Conservation (phyloP, 2,888 invertebrate genomes). For the Oscheius sp. region DNA sequence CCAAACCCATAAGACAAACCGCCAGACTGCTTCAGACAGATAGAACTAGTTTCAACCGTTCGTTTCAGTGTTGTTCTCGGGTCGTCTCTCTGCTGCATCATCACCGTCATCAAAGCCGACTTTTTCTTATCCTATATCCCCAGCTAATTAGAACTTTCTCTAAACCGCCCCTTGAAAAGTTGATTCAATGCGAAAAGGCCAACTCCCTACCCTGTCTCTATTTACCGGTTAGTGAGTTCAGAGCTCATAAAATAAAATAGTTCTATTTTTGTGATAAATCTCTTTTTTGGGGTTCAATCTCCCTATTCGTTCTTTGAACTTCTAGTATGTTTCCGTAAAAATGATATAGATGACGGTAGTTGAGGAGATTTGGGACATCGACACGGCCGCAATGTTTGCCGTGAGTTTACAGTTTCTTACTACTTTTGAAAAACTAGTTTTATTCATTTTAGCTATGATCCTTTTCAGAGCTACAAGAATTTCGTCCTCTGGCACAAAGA, state of each 20-base stretch:
- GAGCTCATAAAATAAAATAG: not conserved
- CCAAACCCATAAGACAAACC: too few relatives aligned
- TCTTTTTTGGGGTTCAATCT: not conserved
- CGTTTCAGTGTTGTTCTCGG: not conserved
- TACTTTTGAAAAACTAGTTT: not conserved
- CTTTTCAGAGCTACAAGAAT: constrained; percentile 44
- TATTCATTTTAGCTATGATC: not conserved
- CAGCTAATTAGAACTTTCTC: not conserved
- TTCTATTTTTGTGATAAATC: constrained; percentile 1
- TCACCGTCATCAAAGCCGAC: not conserved
- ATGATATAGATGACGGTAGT: constrained; percentile 18
- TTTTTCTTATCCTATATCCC: not conserved
- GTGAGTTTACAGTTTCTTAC: constrained; percentile 32
- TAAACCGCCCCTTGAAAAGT: too few relatives aligned
- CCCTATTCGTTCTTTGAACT: not conserved
- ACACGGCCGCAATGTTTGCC: constrained; percentile 54
- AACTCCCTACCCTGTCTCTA: not conserved
- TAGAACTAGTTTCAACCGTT: not conserved
- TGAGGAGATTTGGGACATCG: constrained; percentile 54
- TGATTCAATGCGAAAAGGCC: too few relatives aligned
- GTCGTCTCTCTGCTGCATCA: not conserved
- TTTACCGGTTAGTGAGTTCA: not conserved
- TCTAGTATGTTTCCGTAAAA: not conserved
- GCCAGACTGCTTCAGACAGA: not conserved
- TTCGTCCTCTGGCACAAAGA: constrained; percentile 40